phyloP scores from a whole-genome alignment of 2,113 vertebrate genomes.

The Petrocephalus zakoni region DNA sequence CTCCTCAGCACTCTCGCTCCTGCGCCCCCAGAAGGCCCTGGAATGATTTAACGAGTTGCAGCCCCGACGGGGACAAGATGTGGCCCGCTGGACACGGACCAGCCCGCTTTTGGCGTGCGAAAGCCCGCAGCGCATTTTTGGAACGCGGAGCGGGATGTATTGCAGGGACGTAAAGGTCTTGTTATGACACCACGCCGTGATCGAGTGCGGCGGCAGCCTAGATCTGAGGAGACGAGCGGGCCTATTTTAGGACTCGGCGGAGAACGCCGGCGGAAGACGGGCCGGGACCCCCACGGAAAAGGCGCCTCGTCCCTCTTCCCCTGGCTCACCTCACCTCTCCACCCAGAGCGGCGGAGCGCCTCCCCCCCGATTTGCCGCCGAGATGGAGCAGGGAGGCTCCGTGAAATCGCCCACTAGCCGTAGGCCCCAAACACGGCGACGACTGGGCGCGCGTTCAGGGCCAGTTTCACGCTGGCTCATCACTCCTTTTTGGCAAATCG shows the following conservation, averaged over 20 bases:
- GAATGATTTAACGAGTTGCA: not conserved
- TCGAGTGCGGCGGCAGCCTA: not conserved
- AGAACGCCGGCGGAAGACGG: not conserved
- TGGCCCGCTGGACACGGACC: not conserved
- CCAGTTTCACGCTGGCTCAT: not conserved
- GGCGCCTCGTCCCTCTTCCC: not conserved
- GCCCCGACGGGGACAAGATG: not conserved
- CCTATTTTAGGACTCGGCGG: not conserved
- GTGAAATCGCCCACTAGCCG: not conserved
- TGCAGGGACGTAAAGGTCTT: not conserved
- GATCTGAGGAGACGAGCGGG: not conserved
- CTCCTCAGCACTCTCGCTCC: not conserved
- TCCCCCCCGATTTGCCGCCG: not conserved
- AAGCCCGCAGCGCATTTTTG: not conserved
- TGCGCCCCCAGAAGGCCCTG: not conserved
- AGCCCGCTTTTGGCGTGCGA: not conserved
- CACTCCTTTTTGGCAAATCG: not conserved
- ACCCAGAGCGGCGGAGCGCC: not conserved
- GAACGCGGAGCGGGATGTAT: not conserved
- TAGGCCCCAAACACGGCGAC: not conserved
- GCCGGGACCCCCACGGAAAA: too few species aligned
- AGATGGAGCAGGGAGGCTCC: not conserved
- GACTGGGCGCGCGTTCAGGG: not conserved
- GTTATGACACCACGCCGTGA: not conserved
- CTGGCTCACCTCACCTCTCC: not conserved